Conservation (phyloP, 2,113 vertebrate species). For the Larimichthys polyactis region DNA sequence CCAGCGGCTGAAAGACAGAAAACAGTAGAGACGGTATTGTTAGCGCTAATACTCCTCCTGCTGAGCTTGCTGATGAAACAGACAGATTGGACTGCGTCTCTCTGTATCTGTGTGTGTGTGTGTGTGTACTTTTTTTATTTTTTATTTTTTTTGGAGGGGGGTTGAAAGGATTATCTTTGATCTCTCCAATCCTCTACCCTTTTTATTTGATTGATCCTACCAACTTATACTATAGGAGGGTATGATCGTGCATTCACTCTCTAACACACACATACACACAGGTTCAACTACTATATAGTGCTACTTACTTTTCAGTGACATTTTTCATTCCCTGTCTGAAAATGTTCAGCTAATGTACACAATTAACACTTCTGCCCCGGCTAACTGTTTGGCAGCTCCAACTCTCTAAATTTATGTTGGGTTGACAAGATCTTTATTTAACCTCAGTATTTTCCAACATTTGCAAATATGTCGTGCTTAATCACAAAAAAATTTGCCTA, state of each 20-base stretch:
- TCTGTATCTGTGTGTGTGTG: conserved; percentile 47
- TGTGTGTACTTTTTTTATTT: conserved; percentile 10
- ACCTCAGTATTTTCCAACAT: neutral
- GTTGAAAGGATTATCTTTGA: conserved; percentile 67
- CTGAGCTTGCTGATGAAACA: conserved; percentile 73
- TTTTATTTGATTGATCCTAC: conserved; percentile 67
- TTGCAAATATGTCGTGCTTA: neutral
- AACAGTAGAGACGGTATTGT: conserved; percentile 70
- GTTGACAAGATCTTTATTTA: neutral
- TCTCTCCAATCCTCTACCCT: conserved; percentile 47
- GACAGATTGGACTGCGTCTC: conserved; percentile 66
- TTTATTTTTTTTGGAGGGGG: conserved; percentile 11
- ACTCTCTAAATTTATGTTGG: neutral
- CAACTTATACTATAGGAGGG: conserved; percentile 26
- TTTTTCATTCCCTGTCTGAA: neutral
- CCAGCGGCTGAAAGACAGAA: conserved; percentile 63
- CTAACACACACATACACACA: neutral
- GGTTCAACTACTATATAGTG: neutral
- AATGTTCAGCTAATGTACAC: neutral
- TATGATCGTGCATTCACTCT: neutral
- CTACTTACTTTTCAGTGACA: neutral
- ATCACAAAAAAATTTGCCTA: neutral
- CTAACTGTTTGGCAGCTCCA: neutral
- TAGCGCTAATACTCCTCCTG: conserved; percentile 71
- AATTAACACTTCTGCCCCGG: neutral